Conservation (phyloP, 2,797 vertebrate genomes). For the Muscicapa comitata region DNA sequence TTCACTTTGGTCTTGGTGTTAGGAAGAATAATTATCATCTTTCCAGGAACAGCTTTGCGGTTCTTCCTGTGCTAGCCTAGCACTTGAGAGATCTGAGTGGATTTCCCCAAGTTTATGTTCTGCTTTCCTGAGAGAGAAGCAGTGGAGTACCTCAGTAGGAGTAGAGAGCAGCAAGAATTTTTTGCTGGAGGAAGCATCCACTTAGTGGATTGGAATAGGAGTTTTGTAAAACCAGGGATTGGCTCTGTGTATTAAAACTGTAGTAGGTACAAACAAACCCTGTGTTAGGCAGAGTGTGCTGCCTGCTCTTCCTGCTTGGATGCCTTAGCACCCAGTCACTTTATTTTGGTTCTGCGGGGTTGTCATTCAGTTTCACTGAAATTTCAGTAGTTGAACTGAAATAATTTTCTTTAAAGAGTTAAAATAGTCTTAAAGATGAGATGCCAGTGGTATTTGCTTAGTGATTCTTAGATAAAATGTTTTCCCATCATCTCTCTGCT, state of each 20-base stretch:
- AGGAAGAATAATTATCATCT: background rate
- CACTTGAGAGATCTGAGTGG: background rate
- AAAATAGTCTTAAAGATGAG: background rate
- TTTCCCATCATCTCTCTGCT: background rate
- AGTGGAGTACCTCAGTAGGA: background rate
- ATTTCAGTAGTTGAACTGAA: background rate
- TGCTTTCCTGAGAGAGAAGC: background rate
- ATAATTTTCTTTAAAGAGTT: background rate
- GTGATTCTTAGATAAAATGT: background rate
- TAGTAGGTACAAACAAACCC: background rate
- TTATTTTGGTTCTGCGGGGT: background rate
- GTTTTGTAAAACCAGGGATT: background rate
- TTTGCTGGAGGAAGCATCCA: background rate
- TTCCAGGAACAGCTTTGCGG: fast-evolving
- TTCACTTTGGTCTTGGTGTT: background rate
- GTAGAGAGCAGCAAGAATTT: background rate
- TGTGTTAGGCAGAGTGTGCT: background rate
- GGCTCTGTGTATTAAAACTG: background rate
- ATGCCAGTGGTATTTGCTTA: background rate
- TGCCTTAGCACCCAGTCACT: background rate
- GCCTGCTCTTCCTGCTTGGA: background rate
- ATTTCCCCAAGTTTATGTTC: background rate
- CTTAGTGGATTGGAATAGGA: background rate
- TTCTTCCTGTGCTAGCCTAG: fast-evolving
- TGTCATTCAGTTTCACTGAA: background rate